phyloP scores from a whole-genome alignment of 2,797 vertebrate species.

The Urocyon cinereoargenteus region DNA sequence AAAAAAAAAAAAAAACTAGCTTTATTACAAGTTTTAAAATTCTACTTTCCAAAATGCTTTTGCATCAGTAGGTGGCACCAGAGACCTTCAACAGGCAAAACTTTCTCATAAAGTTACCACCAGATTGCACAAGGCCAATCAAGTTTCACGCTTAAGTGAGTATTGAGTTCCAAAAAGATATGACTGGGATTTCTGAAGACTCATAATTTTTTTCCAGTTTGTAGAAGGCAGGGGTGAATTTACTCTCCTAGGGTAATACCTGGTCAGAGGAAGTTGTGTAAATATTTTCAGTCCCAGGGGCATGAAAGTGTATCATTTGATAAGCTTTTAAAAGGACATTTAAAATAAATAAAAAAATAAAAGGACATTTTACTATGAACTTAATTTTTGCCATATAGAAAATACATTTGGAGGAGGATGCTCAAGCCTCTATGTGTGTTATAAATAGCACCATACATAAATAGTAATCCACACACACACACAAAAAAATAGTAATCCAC shows the following conservation, averaged over 20 bases:
- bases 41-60: conserved; percentile 21
- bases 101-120: background rate
- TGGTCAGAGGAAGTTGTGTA: background rate
- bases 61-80: conserved; percentile 47
- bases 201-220: background rate
- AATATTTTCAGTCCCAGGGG: background rate
- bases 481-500: conserved; percentile 9
- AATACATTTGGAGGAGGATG: background rate
- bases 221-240: background rate
- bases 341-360: too few relatives aligned
- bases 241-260: background rate
- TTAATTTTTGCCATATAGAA: conserved; percentile 54
- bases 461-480: conserved; percentile 22
- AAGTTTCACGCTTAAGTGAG: background rate
- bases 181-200: background rate
- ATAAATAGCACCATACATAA: background rate
- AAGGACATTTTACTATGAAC: conserved; percentile 26
- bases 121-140: background rate
- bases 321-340: conserved; percentile 20
- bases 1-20: too few relatives aligned
- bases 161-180: background rate
- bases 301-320: background rate
- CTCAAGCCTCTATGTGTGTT: background rate
- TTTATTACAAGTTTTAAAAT: background rate
- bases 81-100: conserved; percentile 15